phyloP scores from a whole-genome alignment of 2,113 vertebrate genomes.

The Hemibagrus wyckioides region DNA sequence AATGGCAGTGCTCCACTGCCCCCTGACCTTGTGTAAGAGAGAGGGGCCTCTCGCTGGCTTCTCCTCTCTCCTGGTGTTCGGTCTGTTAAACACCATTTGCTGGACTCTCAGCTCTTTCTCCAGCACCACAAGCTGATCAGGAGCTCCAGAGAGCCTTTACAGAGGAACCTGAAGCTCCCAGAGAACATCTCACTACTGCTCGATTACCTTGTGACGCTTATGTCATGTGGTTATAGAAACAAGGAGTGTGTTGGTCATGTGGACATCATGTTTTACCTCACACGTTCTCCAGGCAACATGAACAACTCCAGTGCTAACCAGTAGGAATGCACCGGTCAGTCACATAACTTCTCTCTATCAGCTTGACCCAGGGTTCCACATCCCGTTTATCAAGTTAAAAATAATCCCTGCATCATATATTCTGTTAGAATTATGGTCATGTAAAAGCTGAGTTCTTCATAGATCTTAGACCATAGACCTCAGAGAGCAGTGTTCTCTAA shows the following conservation, averaged over 20 bases:
- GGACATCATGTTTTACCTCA: background rate
- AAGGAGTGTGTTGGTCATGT: background rate
- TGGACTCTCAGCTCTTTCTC: conserved; percentile 9
- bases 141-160: background rate
- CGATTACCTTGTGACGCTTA: background rate
- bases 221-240: background rate
- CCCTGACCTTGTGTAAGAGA: conserved; percentile 59
- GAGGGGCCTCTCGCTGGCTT: conserved; percentile 54
- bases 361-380: background rate
- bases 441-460: background rate
- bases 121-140: background rate
- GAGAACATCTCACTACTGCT: background rate
- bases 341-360: background rate
- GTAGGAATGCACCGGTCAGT: background rate
- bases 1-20: conserved; percentile 49
- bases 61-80: conserved; percentile 24
- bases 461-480: background rate
- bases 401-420: background rate
- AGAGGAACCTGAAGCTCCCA: too few species aligned
- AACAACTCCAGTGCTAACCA: background rate
- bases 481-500: background rate
- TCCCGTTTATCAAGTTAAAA: background rate
- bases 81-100: conserved; percentile 22
- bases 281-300: background rate
- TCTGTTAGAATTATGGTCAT: too few species aligned